Evolutionary conservation across 2,797 vertebrate species (phyloP).

Genomic region (Semaprochilodus insignis): DNA sequence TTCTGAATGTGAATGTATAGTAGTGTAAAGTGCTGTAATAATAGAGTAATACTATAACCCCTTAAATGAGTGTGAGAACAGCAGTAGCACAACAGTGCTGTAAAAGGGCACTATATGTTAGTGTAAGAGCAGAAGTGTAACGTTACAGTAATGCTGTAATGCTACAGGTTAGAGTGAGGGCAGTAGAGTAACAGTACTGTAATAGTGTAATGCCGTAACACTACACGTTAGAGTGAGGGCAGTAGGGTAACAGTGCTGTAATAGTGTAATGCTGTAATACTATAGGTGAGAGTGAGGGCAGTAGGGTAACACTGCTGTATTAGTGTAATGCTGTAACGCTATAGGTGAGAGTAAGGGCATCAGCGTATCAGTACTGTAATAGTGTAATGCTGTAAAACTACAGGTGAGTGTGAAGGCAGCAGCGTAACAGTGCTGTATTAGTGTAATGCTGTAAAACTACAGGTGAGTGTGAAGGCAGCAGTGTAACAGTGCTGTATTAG

Average conservation of each 20-base stretch:
- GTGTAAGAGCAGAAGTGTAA: too few species aligned
- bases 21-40: too few species aligned
- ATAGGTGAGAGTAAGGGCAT: background rate
- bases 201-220: too few species aligned
- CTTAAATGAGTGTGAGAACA: too few species aligned
- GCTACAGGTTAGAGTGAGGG: background rate
- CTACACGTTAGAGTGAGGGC: background rate
- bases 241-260: background rate
- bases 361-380: background rate
- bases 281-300: background rate
- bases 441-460: background rate
- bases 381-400: too few species aligned
- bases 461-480: background rate
- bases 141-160: too few species aligned
- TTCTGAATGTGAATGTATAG: too few species aligned
- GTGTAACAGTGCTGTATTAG: background rate
- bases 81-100: too few species aligned
- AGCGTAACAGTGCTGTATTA: background rate
- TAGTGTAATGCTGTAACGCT: background rate
- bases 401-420: too few species aligned
- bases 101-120: too few species aligned
- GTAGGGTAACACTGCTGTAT: background rate
- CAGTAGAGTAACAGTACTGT: background rate
- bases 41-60: too few species aligned
- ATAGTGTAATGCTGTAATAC: background rate